Conservation (phyloP, 2,888 invertebrate species). For the Drosophila siamana region DNA sequence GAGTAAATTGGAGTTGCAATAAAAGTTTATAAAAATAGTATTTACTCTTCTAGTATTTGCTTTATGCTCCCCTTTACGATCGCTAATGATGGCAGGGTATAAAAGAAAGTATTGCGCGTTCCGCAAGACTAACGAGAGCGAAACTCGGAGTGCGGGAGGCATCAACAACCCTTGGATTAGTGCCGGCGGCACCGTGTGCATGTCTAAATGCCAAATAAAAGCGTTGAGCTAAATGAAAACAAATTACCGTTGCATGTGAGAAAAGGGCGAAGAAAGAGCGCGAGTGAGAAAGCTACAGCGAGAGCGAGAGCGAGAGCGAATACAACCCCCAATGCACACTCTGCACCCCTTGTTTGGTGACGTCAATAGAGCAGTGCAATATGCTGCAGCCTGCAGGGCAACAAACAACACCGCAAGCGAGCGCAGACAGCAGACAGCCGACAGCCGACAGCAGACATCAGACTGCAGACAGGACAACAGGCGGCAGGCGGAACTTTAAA, state of each 20-base stretch:
- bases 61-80: neutral
- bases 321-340: slow-evolving; percentile 9
- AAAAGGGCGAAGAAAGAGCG: slow-evolving; percentile 27
- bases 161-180: slow-evolving; percentile 63
- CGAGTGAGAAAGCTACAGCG: too few species aligned
- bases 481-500: slow-evolving; percentile 10
- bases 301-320: neutral
- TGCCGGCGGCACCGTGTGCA: slow-evolving; percentile 62
- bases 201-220: slow-evolving; percentile 78
- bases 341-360: slow-evolving; percentile 20
- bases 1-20: too few species aligned
- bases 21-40: too few species aligned
- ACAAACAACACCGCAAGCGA: slow-evolving; percentile 29
- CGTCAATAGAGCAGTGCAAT: slow-evolving; percentile 52
- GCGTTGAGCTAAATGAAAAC: slow-evolving; percentile 81
- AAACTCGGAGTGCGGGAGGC: slow-evolving; percentile 9
- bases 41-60: too few species aligned
- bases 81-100: slow-evolving; percentile 14
- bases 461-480: neutral
- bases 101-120: slow-evolving; percentile 34
- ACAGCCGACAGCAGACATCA: neutral
- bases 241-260: slow-evolving; percentile 79
- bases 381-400: slow-evolving; percentile 49
- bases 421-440: neutral
- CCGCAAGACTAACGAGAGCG: slow-evolving; percentile 44